Evolutionary conservation across 2,797 vertebrate species (phyloP).

Genomic region (Siniperca undulata): DNA sequence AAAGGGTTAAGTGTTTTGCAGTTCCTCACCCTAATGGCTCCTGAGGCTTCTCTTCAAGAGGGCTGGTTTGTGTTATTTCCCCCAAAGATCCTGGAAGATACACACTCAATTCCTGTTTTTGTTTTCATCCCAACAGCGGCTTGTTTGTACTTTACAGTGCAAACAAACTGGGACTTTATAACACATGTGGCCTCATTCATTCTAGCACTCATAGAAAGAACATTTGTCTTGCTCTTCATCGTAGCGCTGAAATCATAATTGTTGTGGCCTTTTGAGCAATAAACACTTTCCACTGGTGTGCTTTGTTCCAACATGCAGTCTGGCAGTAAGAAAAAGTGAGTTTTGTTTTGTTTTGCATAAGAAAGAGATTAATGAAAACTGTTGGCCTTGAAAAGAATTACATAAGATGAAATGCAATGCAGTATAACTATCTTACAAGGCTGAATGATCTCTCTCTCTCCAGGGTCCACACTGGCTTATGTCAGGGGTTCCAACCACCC

Average conservation of each 20-base stretch:
- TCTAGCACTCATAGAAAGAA: slow-evolving; percentile 55
- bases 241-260: slow-evolving; percentile 52
- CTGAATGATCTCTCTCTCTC: slow-evolving; percentile 29
- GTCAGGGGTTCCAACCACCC: slow-evolving; percentile 46
- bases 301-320: slow-evolving; percentile 39
- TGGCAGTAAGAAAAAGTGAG: slow-evolving; percentile 20
- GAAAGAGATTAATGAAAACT: slow-evolving; percentile 44
- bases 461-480: slow-evolving; percentile 15
- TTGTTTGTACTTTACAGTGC: slow-evolving; percentile 68
- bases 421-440: slow-evolving; percentile 31
- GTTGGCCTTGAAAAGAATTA: slow-evolving; percentile 43
- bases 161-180: slow-evolving; percentile 69
- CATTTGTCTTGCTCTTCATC: slow-evolving; percentile 64
- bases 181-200: slow-evolving; percentile 78
- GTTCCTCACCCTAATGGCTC: slow-evolving; percentile 70
- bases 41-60: slow-evolving; percentile 56
- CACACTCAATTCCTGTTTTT: slow-evolving; percentile 41
- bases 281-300: slow-evolving; percentile 41
- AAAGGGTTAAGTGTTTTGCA: slow-evolving; percentile 80
- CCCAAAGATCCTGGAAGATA: slow-evolving; percentile 39
- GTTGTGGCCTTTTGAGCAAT: slow-evolving; percentile 60
- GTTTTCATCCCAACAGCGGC: slow-evolving; percentile 24
- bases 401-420: slow-evolving; percentile 37
- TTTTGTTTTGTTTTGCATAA: slow-evolving; percentile 44
- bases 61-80: slow-evolving; percentile 37